Evolutionary conservation across 2,797 vertebrate genomes (phyloP).

Genomic region (Oophaga sylvatica): DNA sequence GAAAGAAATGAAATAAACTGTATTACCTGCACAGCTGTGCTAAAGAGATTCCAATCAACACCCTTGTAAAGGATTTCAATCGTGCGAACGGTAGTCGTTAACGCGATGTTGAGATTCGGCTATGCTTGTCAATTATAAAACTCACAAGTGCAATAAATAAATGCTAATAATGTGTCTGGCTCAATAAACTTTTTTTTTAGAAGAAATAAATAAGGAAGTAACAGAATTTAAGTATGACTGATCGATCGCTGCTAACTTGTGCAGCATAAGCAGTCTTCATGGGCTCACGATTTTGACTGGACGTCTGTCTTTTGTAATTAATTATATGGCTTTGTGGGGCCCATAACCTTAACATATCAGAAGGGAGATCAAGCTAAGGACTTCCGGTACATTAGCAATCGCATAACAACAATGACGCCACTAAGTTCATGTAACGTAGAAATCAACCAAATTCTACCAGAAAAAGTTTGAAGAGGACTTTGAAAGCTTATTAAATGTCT

Average conservation of each 20-base stretch:
- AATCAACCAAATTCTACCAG: background rate
- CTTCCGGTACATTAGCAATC: background rate
- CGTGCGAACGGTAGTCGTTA: constrained; percentile 8
- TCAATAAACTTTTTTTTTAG: background rate
- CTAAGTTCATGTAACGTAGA: background rate
- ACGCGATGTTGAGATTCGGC: background rate
- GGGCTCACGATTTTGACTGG: background rate
- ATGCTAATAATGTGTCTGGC: background rate
- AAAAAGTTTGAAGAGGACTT: background rate
- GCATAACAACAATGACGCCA: background rate
- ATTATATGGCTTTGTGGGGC: background rate
- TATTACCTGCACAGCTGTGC: constrained; percentile 17
- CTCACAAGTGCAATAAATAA: constrained; percentile 3
- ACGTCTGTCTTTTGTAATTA: constrained; percentile 1
- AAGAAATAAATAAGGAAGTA: background rate
- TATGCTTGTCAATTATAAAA: background rate
- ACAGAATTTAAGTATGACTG: background rate
- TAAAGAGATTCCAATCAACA: constrained; percentile 21
- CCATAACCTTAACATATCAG: background rate
- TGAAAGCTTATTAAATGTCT: background rate
- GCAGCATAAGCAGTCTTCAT: background rate
- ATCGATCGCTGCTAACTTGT: no score
- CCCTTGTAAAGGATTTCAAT: constrained; percentile 20
- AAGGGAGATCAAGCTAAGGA: background rate
- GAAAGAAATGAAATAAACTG: constrained; percentile 21